Conservation (phyloP, 2,797 vertebrate genomes). For the Dryobates pubescens region DNA sequence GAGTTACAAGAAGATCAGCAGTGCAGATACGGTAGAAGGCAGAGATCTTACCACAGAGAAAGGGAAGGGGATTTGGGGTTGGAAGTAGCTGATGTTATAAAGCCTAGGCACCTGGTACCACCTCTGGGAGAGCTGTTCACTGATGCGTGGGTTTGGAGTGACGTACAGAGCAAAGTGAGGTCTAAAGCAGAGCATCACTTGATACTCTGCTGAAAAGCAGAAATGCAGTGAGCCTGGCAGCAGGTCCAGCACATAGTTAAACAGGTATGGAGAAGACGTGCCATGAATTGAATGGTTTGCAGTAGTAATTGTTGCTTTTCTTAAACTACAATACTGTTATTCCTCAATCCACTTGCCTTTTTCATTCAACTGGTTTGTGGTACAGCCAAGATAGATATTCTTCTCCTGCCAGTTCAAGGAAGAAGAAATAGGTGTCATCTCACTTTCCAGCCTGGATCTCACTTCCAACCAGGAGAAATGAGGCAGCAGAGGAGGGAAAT, state of each 20-base stretch:
- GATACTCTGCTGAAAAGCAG: neutral
- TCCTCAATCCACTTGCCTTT: neutral
- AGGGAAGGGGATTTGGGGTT: neutral
- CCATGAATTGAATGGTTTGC: neutral
- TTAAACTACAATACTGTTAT: neutral
- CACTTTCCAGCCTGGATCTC: neutral
- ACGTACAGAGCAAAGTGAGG: neutral
- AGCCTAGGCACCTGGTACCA: too few relatives aligned
- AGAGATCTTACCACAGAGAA: neutral
- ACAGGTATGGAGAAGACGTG: neutral
- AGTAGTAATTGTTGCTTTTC: neutral
- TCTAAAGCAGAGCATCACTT: neutral
- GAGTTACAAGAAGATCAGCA: neutral
- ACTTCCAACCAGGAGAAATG: neutral
- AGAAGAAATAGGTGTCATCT: neutral
- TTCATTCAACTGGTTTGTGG: neutral
- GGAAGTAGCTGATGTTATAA: fast-evolving
- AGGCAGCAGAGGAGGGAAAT: neutral
- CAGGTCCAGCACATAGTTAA: neutral
- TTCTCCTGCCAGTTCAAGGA: neutral
- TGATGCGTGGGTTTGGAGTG: fast-evolving
- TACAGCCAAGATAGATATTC: neutral
- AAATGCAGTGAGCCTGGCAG: neutral
- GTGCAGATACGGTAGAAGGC: neutral
- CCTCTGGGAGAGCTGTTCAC: neutral